These are phyloP conservation scores for Mesitornis unicolor DNA, from an alignment of 2,113 vertebrate genomes.

Conservation along the genomic window DNA sequence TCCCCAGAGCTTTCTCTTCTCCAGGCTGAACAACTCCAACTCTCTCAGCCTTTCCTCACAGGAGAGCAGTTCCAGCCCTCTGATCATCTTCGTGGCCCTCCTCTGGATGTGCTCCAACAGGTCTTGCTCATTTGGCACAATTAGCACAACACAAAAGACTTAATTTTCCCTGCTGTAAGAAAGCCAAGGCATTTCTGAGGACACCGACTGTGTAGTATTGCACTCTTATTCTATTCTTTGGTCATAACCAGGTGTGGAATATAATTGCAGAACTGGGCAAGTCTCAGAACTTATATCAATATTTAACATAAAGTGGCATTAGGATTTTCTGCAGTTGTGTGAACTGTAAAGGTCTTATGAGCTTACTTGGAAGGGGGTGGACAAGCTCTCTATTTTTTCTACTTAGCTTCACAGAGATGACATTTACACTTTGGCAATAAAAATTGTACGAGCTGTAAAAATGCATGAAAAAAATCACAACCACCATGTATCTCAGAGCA, in stretches of 20 bases:
- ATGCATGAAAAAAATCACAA: not conserved
- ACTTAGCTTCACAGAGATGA: not conserved
- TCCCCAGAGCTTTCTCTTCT: not conserved
- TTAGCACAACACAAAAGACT: not conserved
- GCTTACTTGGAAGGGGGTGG: not conserved
- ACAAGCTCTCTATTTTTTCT: not conserved
- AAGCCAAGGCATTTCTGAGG: not conserved
- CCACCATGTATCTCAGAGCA: not conserved
- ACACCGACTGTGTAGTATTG: fast-evolving
- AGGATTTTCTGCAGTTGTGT: not conserved
- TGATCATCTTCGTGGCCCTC: not conserved
- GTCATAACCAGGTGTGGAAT: not conserved
- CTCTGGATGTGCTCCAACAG: not conserved
- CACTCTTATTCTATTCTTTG: not conserved
- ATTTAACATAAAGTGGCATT: not conserved
- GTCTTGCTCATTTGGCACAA: not conserved
- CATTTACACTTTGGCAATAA: slow-evolving; percentile 3
- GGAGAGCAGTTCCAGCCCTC: fast-evolving
- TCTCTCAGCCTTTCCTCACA: not conserved
- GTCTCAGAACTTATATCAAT: not conserved
- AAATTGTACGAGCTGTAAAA: not conserved
- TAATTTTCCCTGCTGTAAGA: not conserved
- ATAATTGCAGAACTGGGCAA: not conserved
- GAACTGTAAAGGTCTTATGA: not conserved
- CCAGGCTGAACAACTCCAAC: not conserved